Evolutionary conservation across 2,797 vertebrate genomes (phyloP), one percentile per base, ranked within the genome.

Genomic region (Phyllotis vaccarum): DNA sequence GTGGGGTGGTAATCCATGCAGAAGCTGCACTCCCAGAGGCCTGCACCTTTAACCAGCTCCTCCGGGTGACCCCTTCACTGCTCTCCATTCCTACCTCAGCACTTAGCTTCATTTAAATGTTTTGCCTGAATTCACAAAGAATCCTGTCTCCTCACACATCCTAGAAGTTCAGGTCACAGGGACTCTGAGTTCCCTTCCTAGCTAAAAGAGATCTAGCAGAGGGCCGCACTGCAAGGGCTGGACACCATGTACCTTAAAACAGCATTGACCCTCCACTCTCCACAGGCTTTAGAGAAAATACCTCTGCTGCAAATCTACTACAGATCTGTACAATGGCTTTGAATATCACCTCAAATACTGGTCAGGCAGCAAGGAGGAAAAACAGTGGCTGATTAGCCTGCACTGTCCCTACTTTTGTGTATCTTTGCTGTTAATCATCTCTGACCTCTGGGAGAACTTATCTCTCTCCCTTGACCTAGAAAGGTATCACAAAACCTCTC

Each of bases 21-120:
- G 94, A 94, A 87, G 93, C 64, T 68, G 90, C n/a, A 40, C 52
- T 96, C 92, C 74, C 94, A 91, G 76, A 94, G 74, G 88, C 88
- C 81, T 96, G 82, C 88, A 97, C 96, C 90, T 96, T 97, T 96
- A 97, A 94, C 68, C 46, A 94, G 89, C 62, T 92, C 90, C 91
- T 82, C 37, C 72, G 79, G 93, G 37, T 21, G 83, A 85, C 80
- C 86, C 72, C 60, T 2, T 52, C 24, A 7, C 82, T 72, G 86
- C 14, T 89, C 76, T 72, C 64, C 86, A 82, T 16, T 90, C 37
- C 58, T 66, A 89, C 37, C 80, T 64, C 16, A 46, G 79, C 75
- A 91, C n/a, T 52, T 9, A 27, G 85, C 70, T 90, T 89, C 83
- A 58, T 43, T 93, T 66, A 60, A 85, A n/a, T 72, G 16, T 66